These are phyloP conservation scores for Hedychridium roseum DNA, from an alignment of 2,888 invertebrate genomes.

Conservation along the genomic window DNA sequence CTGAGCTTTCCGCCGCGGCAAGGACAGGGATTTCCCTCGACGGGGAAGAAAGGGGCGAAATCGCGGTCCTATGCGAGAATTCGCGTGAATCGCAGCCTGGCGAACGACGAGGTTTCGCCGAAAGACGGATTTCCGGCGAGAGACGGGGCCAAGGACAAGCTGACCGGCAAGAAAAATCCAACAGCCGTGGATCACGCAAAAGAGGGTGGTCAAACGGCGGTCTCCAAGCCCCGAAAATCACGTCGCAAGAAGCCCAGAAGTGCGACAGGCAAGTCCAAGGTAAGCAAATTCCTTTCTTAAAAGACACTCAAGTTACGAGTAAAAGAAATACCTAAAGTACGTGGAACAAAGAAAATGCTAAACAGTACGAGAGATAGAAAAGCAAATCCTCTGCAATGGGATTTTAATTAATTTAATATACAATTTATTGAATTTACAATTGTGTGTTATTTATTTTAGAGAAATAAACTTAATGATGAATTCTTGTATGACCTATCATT, in stretches of 20 bases:
- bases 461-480: too few relatives aligned
- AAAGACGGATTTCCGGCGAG: neutral
- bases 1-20: neutral
- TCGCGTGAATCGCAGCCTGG: neutral
- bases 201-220: slow-evolving; percentile 43
- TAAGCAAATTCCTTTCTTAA: too few relatives aligned
- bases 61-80: neutral
- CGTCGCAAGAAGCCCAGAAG: slow-evolving; percentile 50
- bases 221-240: slow-evolving; percentile 48
- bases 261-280: slow-evolving; percentile 42
- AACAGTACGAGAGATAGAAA: too few relatives aligned
- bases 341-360: too few relatives aligned
- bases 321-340: too few relatives aligned
- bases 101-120: neutral
- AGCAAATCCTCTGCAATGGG: too few relatives aligned
- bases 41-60: neutral
- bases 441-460: too few relatives aligned
- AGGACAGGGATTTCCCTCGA: neutral
- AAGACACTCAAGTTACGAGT: too few relatives aligned
- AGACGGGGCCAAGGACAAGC: neutral
- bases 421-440: too few relatives aligned
- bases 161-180: slow-evolving; percentile 12
- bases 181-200: slow-evolving; percentile 40
- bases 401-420: too few relatives aligned
- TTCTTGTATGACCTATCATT: too few relatives aligned